These are phyloP conservation scores for Bombus sibiricus DNA, from an alignment of 1,140 invertebrate genomes.

Conservation along the genomic window DNA sequence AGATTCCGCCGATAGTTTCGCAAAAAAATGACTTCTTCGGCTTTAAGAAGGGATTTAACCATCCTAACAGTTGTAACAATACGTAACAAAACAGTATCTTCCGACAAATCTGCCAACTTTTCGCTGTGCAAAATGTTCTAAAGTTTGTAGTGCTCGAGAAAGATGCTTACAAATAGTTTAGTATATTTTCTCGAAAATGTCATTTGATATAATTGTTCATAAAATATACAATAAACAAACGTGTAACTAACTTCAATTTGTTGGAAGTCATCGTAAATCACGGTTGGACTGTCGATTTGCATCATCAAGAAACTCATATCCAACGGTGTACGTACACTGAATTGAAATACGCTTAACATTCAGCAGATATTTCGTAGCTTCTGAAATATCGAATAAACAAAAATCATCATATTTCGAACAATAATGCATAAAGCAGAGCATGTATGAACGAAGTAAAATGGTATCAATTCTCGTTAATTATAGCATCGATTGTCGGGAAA, in stretches of 20 bases:
- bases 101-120: too few species aligned
- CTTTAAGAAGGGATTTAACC: not conserved
- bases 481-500: not conserved
- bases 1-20: not conserved
- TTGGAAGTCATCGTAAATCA: not conserved
- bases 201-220: not conserved
- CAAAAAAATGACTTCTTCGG: not conserved
- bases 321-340: too few species aligned
- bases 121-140: not conserved
- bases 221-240: too few species aligned
- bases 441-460: not conserved
- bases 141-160: not conserved
- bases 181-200: not conserved
- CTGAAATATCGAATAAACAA: not conserved
- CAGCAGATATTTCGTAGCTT: too few species aligned
- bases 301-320: too few species aligned
- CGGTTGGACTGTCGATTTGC: not conserved
- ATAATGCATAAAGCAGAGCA: not conserved
- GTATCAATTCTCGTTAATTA: not conserved
- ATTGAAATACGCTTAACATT: too few species aligned
- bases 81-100: not conserved
- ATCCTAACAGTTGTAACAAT: not conserved
- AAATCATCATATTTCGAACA: not conserved
- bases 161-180: not conserved
- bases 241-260: too few species aligned